Percentiles rank a stretch among this genome's conserved stretches.
Conservation (phyloP, 2,113 vertebrate genomes). For the Erythrocercus mccallii region DNA sequence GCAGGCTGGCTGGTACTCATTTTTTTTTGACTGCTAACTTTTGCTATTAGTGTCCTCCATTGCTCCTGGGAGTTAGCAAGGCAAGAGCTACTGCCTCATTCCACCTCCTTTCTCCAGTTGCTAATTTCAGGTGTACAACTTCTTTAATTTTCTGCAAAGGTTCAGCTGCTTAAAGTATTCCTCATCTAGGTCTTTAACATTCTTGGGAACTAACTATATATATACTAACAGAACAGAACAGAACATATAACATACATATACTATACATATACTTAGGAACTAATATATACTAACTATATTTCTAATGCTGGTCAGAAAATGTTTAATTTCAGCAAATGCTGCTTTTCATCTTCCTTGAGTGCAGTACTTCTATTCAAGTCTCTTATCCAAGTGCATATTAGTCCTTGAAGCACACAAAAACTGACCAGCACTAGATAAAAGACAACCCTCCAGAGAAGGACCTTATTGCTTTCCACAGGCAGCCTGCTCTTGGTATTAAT, state of each 20-base stretch:
- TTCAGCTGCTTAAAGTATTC: background rate
- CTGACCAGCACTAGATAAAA: background rate
- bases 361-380: background rate
- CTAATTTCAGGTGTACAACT: background rate
- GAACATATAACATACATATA: background rate
- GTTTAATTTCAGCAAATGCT: conserved; percentile 13
- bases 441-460: background rate
- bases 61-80: background rate
- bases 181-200: background rate
- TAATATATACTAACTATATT: background rate
- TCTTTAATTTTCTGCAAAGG: background rate
- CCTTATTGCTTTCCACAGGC: background rate
- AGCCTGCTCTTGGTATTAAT: background rate
- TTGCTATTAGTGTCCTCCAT: background rate
- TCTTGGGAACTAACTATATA: background rate
- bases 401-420: background rate
- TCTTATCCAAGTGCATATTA: background rate
- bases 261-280: background rate
- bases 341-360: background rate
- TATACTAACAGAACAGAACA: background rate
- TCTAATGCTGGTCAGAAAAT: background rate
- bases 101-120: background rate
- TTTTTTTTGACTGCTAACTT: background rate
- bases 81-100: background rate
- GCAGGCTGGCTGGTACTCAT: background rate